These are phyloP conservation scores for Rhagologus leucostigma DNA, from an alignment of 2,113 vertebrate species.

Conservation along the genomic window DNA sequence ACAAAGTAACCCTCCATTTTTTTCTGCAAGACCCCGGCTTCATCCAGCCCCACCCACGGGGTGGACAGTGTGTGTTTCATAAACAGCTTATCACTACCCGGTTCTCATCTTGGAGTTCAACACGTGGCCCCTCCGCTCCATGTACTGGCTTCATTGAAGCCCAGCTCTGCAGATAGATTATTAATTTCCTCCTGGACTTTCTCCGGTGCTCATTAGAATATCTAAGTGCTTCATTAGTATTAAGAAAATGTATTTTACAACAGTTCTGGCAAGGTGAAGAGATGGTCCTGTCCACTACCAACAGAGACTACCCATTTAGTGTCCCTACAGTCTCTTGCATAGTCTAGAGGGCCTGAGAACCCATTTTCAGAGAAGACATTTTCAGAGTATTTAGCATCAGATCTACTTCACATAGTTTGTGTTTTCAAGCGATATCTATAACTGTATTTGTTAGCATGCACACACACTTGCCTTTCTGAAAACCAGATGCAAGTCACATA, in stretches of 20 bases:
- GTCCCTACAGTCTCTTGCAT: too few relatives aligned
- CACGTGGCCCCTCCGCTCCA: accelerated
- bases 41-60: accelerated
- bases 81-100: neutral
- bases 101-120: neutral
- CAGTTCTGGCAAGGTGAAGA: neutral
- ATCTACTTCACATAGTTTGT: neutral
- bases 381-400: neutral
- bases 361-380: neutral
- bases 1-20: accelerated
- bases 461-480: neutral
- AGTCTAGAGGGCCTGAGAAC: neutral
- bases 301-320: neutral
- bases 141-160: neutral
- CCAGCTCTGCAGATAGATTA: neutral
- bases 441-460: neutral
- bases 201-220: neutral
- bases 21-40: neutral
- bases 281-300: neutral
- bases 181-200: neutral
- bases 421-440: neutral
- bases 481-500: neutral
- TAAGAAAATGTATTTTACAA: neutral
- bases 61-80: neutral
- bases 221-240: neutral